Base-by-base conservation (phyloP, 2,797 vertebrate species). In the Artibeus lituratus region DNA sequence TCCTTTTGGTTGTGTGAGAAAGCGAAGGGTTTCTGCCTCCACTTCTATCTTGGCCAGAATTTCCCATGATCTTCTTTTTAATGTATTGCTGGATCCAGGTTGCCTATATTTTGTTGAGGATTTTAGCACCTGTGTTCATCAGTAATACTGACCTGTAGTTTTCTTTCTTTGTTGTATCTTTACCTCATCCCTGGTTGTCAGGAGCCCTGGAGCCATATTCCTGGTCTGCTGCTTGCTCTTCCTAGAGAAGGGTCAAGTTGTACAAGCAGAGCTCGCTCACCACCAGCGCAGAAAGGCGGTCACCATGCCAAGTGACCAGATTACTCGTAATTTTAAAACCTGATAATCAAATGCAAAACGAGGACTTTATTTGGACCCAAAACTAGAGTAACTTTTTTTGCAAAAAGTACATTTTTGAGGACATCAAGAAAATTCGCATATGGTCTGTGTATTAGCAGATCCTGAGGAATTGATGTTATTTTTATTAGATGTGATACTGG, bases 201-300 rank as follows among this genome's bases (percentile, higher is more conserved):
- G 94, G 87, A 82, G 74, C 47, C 59, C 90, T 26, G 83, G 94
- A 26, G 69, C 78, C 95, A 86, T 93, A 37, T 35, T 82, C 69
- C 53, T 87, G 65, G 59, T 85, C 26, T 67, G 42, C 3, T 21
- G 35, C 65, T 76, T 47, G 11, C 3, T 91, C 90, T 86, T 90
- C 10, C 69, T 69, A 24, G 51, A 94, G 51, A 77, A 85, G 7
- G 70, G 47, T 26, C 53, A 70, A 37, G 29, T 47, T 35, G 47
- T 51, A 77, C 22, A 87, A 49, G 70, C 83, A 93, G 74, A 88
- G 49, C 87, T 96, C 21, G 7, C 21, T 55, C 8, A 24, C 53
- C 21, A 55, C 53, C 53, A 55, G 21, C 53, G 3, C 3, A 8
- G 53, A 55, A 24, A 55, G 53, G 1, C 8, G 21, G 53, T 55